Base-by-base conservation (phyloP, 1,140 invertebrate genomes). In the Chymomyza costata region DNA sequence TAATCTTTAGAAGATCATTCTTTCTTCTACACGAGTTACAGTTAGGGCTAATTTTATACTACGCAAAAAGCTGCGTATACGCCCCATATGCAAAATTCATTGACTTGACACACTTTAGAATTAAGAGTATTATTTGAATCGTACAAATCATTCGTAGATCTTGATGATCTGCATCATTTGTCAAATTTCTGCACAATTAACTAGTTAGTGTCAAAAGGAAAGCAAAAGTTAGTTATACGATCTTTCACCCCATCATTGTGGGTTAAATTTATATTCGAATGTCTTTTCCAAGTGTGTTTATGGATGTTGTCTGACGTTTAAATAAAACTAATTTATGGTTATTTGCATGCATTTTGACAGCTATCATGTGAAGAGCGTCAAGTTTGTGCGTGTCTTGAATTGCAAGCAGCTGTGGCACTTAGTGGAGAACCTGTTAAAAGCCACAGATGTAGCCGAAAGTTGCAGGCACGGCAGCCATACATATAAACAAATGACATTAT, bases 201-300 rank as follows among this genome's bases (percentile, higher is more conserved):
- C 7, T 8, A n/a, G 63, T 64, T 67, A 34, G 15, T 21, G 11
- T 30, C 14, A 59, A 66, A 56, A 62, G 47, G 57, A 76, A 73
- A 76, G 65, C 62, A 78, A 76, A 52, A 78, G 71, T 66, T 78
- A 38, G 70, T 49, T 15, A 11, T 38, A 39, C 40, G 38, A 38
- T 44, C 55, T 11, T 48, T 56, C 39, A 35, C 5, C 8, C 47
- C 19, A 25, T 37, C 48, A 57, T 51, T 66, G 65, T 78, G 48
- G 71, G 71, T 69, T 65, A 76, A 63, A 76, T 47, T 61, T 70
- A 59, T n/a, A n/a, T n/a, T n/a, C n/a, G n/a, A n/a, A n/a, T n/a
- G n/a, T n/a, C n/a, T 76, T 65, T 6, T 40, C 50, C 32, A 55
- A n/a, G n/a, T n/a, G n/a, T n/a, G n/a, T n/a, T n/a, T n/a, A n/a